These are phyloP conservation scores for Phoenoteleia sp. DNA, from an alignment of 2,888 invertebrate species.

Conservation along the genomic window DNA sequence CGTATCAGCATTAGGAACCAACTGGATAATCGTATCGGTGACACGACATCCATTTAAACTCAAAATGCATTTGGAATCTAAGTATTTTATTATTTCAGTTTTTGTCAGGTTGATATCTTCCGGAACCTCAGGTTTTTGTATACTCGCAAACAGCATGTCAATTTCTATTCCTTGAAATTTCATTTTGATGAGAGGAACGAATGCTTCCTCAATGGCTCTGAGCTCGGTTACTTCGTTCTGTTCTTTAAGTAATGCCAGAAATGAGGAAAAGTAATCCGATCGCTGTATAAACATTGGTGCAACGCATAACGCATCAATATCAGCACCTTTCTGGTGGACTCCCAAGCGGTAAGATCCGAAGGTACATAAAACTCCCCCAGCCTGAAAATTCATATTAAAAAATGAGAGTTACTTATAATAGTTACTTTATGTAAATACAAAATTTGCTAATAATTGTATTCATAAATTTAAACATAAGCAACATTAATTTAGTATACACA, in stretches of 20 bases:
- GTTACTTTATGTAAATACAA: too few relatives aligned
- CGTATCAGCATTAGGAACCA: too few relatives aligned
- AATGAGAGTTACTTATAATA: too few relatives aligned
- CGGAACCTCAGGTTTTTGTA: too few relatives aligned
- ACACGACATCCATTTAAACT: slow-evolving; percentile 99
- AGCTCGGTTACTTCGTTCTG: slow-evolving; percentile 95
- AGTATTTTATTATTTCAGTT: slow-evolving; percentile 96
- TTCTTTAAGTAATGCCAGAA: slow-evolving; percentile 95
- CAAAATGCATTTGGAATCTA: slow-evolving; percentile 98
- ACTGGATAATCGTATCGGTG: slow-evolving; percentile 99
- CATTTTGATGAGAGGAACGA: slow-evolving; percentile 99
- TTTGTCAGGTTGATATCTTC: slow-evolving; percentile 95
- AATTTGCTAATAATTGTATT: too few relatives aligned
- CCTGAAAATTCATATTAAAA: slow-evolving; percentile 87
- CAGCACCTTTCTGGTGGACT: slow-evolving; percentile 99
- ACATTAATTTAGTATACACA: too few relatives aligned
- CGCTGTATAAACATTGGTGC: slow-evolving; percentile 97
- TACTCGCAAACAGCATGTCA: slow-evolving; percentile 99
- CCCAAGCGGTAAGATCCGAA: slow-evolving; percentile 99
- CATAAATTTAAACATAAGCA: too few relatives aligned
- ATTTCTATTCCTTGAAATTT: too few relatives aligned
- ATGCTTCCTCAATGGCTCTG: too few relatives aligned
- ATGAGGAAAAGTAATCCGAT: slow-evolving; percentile 97
- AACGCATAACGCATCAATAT: slow-evolving; percentile 99
- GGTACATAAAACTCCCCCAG: slow-evolving; percentile 99